Conservation (phyloP, 2,888 invertebrate genomes). For the Tipula lateralis region DNA sequence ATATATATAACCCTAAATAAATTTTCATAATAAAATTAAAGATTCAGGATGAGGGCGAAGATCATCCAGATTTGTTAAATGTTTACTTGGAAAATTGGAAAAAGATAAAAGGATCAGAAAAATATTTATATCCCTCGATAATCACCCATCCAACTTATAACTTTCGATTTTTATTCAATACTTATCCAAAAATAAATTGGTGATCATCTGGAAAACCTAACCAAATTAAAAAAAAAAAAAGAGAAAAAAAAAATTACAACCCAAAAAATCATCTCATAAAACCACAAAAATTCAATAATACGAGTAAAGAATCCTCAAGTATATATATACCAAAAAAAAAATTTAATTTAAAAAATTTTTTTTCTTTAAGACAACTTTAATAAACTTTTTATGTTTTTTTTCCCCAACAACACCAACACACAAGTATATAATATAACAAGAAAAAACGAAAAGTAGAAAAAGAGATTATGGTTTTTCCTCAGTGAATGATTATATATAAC, state of each 20-base stretch:
- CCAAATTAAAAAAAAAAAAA: not conserved
- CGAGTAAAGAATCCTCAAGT: not conserved
- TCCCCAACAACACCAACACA: not conserved
- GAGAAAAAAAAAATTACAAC: not conserved
- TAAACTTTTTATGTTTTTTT: slow-evolving; percentile 3
- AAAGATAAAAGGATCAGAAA: not conserved
- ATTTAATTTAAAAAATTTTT: not conserved
- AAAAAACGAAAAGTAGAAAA: not conserved
- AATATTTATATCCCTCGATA: not conserved
- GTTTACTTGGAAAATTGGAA: not conserved
- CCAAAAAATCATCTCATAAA: not conserved
- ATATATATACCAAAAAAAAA: not conserved
- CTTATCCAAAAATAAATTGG: not conserved
- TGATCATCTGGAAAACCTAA: slow-evolving; percentile 20
- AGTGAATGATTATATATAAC: not conserved
- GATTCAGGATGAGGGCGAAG: not conserved
- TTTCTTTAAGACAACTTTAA: not conserved
- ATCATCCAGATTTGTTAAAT: not conserved
- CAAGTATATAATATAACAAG: not conserved
- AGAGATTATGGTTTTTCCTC: slow-evolving; percentile 11
- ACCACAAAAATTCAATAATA: slow-evolving; percentile 8
- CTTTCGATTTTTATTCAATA: not conserved
- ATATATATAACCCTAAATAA: not conserved
- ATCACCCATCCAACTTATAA: not conserved
- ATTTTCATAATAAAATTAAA: not conserved